Evolutionary conservation across 2,888 invertebrate genomes (phyloP).

Genomic region (Xestobium rufovillosum): DNA sequence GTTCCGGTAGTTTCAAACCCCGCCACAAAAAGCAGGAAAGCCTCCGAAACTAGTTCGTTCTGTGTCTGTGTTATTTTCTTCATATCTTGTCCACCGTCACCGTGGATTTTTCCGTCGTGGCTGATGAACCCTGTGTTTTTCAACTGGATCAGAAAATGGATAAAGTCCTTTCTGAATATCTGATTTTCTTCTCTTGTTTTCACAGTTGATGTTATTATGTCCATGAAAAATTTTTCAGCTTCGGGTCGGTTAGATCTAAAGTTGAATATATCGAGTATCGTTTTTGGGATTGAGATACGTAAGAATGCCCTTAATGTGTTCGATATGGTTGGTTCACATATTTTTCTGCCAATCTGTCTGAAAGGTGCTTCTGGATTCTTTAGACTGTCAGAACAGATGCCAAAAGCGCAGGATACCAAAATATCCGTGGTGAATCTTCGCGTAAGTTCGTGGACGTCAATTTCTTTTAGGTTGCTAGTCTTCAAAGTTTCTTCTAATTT

Average conservation of each 20-base stretch:
- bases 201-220: slow-evolving; percentile 40
- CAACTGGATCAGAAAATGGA: slow-evolving; percentile 10
- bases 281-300: slow-evolving; percentile 18
- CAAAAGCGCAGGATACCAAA: slow-evolving; percentile 52
- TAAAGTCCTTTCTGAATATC: slow-evolving; percentile 45
- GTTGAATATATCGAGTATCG: slow-evolving; percentile 21
- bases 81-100: not conserved
- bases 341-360: slow-evolving; percentile 23
- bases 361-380: slow-evolving; percentile 48
- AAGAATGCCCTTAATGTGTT: slow-evolving; percentile 12
- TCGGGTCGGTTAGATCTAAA: slow-evolving; percentile 26
- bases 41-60: slow-evolving; percentile 5
- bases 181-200: slow-evolving; percentile 41
- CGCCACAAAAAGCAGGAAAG: slow-evolving; percentile 25
- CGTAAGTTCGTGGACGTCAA: slow-evolving; percentile 43
- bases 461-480: slow-evolving; percentile 20
- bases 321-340: slow-evolving; percentile 25
- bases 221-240: slow-evolving; percentile 40
- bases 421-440: slow-evolving; percentile 52
- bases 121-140: slow-evolving; percentile 7
- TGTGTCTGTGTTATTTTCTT: too few species aligned
- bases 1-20: slow-evolving; percentile 43
- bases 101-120: not conserved
- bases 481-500: slow-evolving; percentile 15
- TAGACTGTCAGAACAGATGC: slow-evolving; percentile 51